Conservation (phyloP, 2,888 invertebrate species). For the Drosophila lacicola region DNA sequence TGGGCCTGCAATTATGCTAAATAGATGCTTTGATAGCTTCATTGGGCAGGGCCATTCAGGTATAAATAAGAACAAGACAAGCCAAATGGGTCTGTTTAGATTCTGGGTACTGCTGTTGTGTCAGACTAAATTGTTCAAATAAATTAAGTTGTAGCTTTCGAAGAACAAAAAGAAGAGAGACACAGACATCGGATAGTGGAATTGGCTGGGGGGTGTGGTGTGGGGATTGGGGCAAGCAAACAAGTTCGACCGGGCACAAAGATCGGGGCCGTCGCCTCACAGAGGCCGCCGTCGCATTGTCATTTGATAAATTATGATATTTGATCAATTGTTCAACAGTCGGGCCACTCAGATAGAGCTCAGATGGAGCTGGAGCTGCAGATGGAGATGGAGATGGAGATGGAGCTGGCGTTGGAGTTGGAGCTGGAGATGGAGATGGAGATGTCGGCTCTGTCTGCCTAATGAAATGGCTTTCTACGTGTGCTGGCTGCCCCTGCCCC, state of each 20-base stretch:
- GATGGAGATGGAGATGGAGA: constrained; percentile 1
- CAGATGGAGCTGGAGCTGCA: constrained; percentile 13
- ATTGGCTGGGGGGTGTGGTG: constrained; percentile 33
- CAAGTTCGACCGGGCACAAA: constrained; percentile 47
- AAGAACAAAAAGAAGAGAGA: constrained; percentile 35
- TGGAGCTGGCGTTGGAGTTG: not conserved
- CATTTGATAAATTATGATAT: constrained; percentile 82
- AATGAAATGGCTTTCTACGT: constrained; percentile 71
- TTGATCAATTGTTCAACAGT: constrained; percentile 80
- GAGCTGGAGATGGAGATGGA: not conserved
- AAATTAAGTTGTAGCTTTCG: constrained; percentile 80
- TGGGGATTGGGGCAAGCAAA: constrained; percentile 78
- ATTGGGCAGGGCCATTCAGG: constrained; percentile 59
- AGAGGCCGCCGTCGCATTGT: constrained; percentile 75
- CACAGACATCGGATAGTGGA: constrained; percentile 35
- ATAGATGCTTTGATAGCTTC: constrained; percentile 72
- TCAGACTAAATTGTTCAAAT: constrained; percentile 81
- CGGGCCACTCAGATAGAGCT: constrained; percentile 48
- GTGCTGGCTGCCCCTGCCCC: constrained; percentile 24
- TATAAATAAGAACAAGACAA: constrained; percentile 71
- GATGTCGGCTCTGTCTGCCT: constrained; percentile 39
- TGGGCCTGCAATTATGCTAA: constrained; percentile 73
- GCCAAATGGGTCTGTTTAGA: constrained; percentile 55
- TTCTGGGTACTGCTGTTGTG: constrained; percentile 55
- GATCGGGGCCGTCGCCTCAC: constrained; percentile 64